phyloP scores from a whole-genome alignment of 1,140 invertebrate genomes.

The Parasteatoda tepidariorum region DNA sequence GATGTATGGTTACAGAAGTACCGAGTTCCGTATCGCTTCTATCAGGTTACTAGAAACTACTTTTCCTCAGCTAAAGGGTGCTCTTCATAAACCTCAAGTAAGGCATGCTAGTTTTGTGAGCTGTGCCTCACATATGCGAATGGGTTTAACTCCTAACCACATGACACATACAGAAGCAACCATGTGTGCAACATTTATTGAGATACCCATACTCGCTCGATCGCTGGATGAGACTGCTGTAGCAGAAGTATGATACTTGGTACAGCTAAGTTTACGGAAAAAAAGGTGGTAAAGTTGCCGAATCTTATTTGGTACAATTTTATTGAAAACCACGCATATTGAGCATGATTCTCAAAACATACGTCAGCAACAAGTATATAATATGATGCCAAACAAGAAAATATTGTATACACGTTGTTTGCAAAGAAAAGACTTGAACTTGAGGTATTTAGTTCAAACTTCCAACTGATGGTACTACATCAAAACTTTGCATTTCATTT shows the following conservation, averaged over 20 bases:
- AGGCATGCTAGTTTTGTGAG: constrained; percentile 64
- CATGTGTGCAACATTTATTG: constrained; percentile 37
- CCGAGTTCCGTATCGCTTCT: constrained; percentile 75
- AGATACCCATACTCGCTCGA: constrained; percentile 28
- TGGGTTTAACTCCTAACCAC: constrained; percentile 61
- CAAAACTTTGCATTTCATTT: no score
- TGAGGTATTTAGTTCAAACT: no score
- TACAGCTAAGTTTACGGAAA: background rate
- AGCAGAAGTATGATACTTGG: constrained; percentile 16
- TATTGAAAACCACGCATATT: no score
- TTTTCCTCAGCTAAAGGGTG: constrained; percentile 64
- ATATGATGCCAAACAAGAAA: no score
- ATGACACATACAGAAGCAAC: constrained; percentile 1
- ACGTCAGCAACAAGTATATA: no score
- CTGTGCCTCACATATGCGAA: constrained; percentile 67
- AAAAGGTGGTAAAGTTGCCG: no score
- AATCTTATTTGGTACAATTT: no score
- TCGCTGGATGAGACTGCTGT: constrained; percentile 34
- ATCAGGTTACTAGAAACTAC: constrained; percentile 72
- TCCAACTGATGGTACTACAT: no score
- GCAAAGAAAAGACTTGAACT: no score
- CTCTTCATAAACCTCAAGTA: constrained; percentile 55
- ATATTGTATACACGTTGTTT: no score
- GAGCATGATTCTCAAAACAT: no score
- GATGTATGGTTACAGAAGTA: constrained; percentile 78